These are phyloP conservation scores for Carcinoscorpius rotundicauda DNA, from an alignment of 1,140 invertebrate species.

Conservation along the genomic window DNA sequence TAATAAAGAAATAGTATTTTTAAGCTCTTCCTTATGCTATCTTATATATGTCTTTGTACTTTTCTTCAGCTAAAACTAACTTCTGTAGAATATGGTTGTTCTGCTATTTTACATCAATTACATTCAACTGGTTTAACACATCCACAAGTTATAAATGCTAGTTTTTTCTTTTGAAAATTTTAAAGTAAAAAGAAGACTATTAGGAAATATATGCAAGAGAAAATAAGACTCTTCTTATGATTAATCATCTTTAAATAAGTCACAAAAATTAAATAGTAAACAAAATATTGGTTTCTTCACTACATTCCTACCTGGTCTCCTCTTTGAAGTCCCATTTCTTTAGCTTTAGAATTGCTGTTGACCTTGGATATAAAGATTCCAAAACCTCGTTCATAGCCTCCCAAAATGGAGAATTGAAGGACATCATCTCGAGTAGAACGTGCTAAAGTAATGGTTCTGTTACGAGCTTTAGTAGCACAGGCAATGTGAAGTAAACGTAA, in stretches of 20 bases:
- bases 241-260: background rate
- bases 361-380: conserved; percentile 93
- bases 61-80: too few relatives aligned
- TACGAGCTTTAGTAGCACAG: conserved; percentile 86
- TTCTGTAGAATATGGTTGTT: too few relatives aligned
- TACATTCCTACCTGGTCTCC: conserved; percentile 63
- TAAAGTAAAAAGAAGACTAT: too few relatives aligned
- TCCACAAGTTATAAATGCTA: too few relatives aligned
- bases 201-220: too few relatives aligned
- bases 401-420: conserved; percentile 81
- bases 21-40: too few relatives aligned
- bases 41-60: too few relatives aligned
- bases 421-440: conserved; percentile 75
- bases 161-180: too few relatives aligned
- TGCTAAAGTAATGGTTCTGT: conserved; percentile 77
- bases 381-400: conserved; percentile 76
- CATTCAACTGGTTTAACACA: too few relatives aligned
- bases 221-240: too few relatives aligned
- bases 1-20: too few relatives aligned
- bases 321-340: conserved; percentile 86
- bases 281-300: background rate
- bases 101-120: too few relatives aligned
- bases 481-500: conserved; percentile 80
- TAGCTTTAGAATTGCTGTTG: conserved; percentile 81
- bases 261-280: conserved; percentile 1